These are phyloP conservation scores for Chymomyza fuscimana DNA, from an alignment of 2,888 invertebrate genomes.

Conservation along the genomic window DNA sequence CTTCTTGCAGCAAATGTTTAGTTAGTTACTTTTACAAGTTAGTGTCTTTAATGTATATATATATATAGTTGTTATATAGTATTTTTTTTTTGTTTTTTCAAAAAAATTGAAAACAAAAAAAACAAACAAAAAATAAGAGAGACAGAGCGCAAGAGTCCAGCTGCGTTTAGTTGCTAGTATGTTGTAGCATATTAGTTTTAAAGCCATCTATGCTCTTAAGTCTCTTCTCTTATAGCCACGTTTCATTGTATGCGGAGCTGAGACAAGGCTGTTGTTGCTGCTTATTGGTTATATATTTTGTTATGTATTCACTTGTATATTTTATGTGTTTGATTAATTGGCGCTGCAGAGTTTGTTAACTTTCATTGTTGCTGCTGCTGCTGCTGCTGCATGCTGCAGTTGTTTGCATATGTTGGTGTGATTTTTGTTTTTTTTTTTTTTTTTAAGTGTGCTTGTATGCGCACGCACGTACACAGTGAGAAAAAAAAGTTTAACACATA, in stretches of 20 bases:
- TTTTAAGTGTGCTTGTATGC: neutral
- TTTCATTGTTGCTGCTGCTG: neutral
- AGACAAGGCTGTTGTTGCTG: neutral
- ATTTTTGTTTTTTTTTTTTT: neutral
- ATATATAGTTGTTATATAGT: neutral
- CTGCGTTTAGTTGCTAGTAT: neutral
- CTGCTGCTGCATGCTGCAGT: too few relatives aligned
- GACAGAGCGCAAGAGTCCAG: too few relatives aligned
- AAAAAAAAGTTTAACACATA: neutral
- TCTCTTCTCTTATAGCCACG: conserved; percentile 8
- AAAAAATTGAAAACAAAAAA: too few relatives aligned
- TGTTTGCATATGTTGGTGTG: neutral
- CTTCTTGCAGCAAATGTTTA: neutral
- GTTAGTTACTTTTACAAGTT: neutral
- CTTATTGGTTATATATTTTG: neutral
- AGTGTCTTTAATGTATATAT: too few relatives aligned
- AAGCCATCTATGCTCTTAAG: neutral
- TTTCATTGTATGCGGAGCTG: neutral
- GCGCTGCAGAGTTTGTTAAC: neutral
- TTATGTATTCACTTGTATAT: neutral
- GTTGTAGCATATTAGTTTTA: neutral
- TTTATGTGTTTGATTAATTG: too few relatives aligned
- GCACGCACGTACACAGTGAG: neutral
- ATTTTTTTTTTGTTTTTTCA: neutral
- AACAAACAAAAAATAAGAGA: too few relatives aligned